A percentile compares a stretch with the other conserved stretches of the same genome.
phyloP scores from a whole-genome alignment of 1,140 invertebrate species.

The Planococcus citri region DNA sequence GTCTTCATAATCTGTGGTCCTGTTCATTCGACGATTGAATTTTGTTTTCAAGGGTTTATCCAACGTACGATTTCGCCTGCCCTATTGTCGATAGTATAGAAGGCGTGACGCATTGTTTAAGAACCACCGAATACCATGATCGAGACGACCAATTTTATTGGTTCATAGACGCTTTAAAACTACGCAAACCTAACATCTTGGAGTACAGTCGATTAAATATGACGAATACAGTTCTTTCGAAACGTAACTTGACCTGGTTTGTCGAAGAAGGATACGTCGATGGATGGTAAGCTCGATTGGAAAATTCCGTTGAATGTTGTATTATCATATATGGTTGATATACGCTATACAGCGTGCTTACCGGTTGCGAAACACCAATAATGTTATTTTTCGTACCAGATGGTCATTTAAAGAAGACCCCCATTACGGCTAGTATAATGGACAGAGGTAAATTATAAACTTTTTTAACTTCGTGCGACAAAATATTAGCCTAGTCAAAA shows the following conservation, averaged over 20 bases:
- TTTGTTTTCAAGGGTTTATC: constrained; percentile 70
- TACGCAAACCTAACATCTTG: constrained; percentile 88
- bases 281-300: constrained; percentile 62
- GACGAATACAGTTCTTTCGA: constrained; percentile 95
- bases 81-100: constrained; percentile 97
- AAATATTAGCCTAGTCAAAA: too few species aligned
- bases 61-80: constrained; percentile 99
- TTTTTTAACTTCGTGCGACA: too few species aligned
- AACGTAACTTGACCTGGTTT: constrained; percentile 95
- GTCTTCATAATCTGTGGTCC: neutral
- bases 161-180: constrained; percentile 74
- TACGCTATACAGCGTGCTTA: constrained; percentile 10
- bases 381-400: constrained; percentile 87
- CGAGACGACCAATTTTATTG: constrained; percentile 96
- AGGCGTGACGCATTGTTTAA: constrained; percentile 89
- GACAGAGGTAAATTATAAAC: too few species aligned
- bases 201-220: constrained; percentile 88
- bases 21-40: constrained; percentile 20
- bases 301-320: neutral
- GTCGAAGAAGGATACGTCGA: constrained; percentile 85
- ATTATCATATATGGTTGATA: neutral
- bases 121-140: constrained; percentile 98
- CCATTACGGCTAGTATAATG: constrained; percentile 43
- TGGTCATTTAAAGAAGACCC: constrained; percentile 70
- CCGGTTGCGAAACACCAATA: constrained; percentile 47